Base-by-base conservation (phyloP, 2,113 vertebrate genomes). In the Chloropsis hardwickii region DNA sequence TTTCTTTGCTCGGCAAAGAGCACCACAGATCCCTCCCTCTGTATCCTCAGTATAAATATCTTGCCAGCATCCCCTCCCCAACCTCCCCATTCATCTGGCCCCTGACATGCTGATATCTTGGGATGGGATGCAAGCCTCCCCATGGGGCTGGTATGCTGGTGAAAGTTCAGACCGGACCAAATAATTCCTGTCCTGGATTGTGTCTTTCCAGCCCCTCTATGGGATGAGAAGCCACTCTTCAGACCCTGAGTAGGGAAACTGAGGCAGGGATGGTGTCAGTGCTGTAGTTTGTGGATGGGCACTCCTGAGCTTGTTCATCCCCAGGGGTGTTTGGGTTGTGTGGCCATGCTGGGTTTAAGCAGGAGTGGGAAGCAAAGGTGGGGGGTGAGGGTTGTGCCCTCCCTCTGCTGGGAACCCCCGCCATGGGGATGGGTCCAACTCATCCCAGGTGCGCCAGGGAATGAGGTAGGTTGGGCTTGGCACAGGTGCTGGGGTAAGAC, bases 61-160 rank as follows among this genome's bases (percentile, higher is more conserved):
- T 29, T 28, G 2, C 14, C 22, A 54, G 17, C 48, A 40, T 45
- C 69, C 54, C 44, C 53, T 78, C 39, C 48, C 9, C 17, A 18
- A 21, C 9, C 56, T 60, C 62, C 28, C 18, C 2, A 12, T 33
- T 70, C 66, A 42, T 51, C 57, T 11, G 8, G 44, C 15, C 24
- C n/a, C 56, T 2, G 0, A 21, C 25, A 12, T 29, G 42, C 53
- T 0, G 0, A 16, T 72, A 58, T 57, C 47, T 79, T 16, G 6
- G 60, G 53, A 28, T 2, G 11, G 51, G 28, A 62, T 48, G 35
- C 1, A 1, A 67, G 58, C 53, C 22, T 35, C 21, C 53, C 9
- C 5, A 1, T 0, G 11, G 67, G 31, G 21, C 18, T 51, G 5
- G 29, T 58, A n/a, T 54, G 40, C 70, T 15, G 64, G 9, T 17